Base-by-base conservation (phyloP, 2,797 vertebrate species). In the Oreonectes daqikongensis region DNA sequence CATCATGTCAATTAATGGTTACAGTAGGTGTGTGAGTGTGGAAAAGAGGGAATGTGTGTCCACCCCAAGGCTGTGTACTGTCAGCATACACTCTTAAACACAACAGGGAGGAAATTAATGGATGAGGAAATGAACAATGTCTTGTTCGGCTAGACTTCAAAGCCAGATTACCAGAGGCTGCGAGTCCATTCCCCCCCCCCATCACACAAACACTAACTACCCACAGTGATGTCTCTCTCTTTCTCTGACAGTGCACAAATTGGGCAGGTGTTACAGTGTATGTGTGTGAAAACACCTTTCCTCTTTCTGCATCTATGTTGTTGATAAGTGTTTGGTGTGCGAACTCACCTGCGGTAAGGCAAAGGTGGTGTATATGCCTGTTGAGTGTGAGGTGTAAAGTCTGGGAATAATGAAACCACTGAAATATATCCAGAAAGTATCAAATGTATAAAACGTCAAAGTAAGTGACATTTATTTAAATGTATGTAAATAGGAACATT, bases 261-360 rank as follows among this genome's bases (percentile, higher is more conserved):
- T 32, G 69, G 42, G 67, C 59, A 67, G 71, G 69, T 55, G 61
- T 42, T 71, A 32, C 10, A 53, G 65, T 53, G 61, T 44, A 44
- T 64, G 61, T 59, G 44, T 77, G 50, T 55, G 70, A 72, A 71
- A 79, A 76, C 73, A 67, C 57, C 52, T 71, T 30, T 77, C 35
- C 53, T 69, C 48, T 71, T 22, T 70, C 61, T 79, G 10, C 53
- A 30, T 52, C 22, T 50, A 17, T 46, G 44, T 64, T 63, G 38
- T 40, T 77, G 65, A 32, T 76, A 77, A 63, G 67, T 80, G 70
- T 77, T 48, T 73, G 52, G 60, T 77, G 57, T 83, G 80, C 52
- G 26, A 73, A 74, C 57, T 78, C 81, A 72, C 55, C 61, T 71
- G 53, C 50, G 65, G 40, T 18, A 59, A 76, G 64, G 53, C 1